phyloP scores from a whole-genome alignment of 2,113 vertebrate genomes.

The Haplotaxodon microlepis region DNA sequence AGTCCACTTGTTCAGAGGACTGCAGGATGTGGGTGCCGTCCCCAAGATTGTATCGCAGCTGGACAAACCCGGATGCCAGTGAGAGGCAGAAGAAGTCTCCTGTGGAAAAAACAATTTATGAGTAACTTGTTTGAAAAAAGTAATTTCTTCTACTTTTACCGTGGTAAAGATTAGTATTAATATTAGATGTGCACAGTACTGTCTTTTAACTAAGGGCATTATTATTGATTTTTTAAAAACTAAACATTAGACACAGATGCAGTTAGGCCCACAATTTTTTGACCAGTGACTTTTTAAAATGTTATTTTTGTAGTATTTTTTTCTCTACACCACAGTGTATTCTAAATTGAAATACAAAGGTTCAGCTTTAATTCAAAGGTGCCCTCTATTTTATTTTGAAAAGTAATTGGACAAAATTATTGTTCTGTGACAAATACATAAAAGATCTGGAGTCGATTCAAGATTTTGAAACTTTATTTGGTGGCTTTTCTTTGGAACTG shows the following conservation, averaged over 20 bases:
- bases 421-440: background rate
- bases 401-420: background rate
- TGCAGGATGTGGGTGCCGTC: slow-evolving; percentile 70
- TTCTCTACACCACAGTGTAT: background rate
- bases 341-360: background rate
- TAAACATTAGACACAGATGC: background rate
- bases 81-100: slow-evolving; percentile 86
- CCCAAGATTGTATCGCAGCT: slow-evolving; percentile 81
- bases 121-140: background rate
- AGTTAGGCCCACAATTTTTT: too few relatives aligned
- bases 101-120: slow-evolving; percentile 23
- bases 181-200: background rate
- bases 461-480: background rate
- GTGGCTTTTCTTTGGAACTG: background rate
- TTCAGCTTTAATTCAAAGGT: background rate
- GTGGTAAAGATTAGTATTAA: background rate
- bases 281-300: background rate
- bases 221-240: background rate
- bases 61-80: slow-evolving; percentile 70
- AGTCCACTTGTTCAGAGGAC: slow-evolving; percentile 52
- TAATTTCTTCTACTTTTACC: background rate
- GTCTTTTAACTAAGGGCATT: background rate
- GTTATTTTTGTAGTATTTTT: background rate
- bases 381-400: background rate
- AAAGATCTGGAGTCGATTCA: background rate